Evolutionary conservation across 2,888 invertebrate genomes (phyloP), one percentile per base, ranked within the genome.

Genomic region (Temnothorax unifasciatus): DNA sequence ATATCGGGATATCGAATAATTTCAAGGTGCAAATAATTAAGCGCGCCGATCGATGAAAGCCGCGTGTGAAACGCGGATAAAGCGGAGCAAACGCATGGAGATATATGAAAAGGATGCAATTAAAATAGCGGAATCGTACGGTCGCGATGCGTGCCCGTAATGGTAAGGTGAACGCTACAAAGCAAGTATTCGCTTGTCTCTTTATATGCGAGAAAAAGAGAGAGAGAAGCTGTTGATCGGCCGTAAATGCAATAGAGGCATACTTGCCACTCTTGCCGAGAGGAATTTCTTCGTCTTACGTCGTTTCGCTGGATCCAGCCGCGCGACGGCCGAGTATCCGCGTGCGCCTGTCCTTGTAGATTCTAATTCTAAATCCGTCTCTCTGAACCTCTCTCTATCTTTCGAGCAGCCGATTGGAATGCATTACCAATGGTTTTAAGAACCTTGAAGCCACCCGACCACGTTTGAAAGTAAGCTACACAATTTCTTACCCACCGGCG

Each of bases 331-430:
- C 71, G 81, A 84, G 87, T 84, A 88, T 89, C 84, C 86, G 88
- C 79, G 84, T 83, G 84, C 75, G 85, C 69, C 34, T 90, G 90
- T 90, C 90, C 90, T 90, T 90, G 90, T 90, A 90, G 86, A 90
- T 90, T 90, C 90, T 90, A 90, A 90, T 90, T 90, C 90, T 90
- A 90, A 90, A 90, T 90, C 90, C 89, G 90, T 90, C 90, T 90
- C 90, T 88, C 88, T 68, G 90, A 88, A 87, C 90, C 90, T 90
- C 90, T 90, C 89, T 90, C 90, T 88, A 90, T 90, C 90, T 90
- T 90, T 90, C 90, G 90, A 82, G 89, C 90, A 83, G 88, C 86
- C 89, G 90, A 90, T 90, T 90, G 90, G 90, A 90, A 90, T 90
- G 90, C 89, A 90, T 90, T 90, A 86, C 86, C 90, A 90, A 90